These are phyloP conservation scores for Capitulum mitella DNA, from an alignment of 2,888 invertebrate genomes.

Conservation along the genomic window DNA sequence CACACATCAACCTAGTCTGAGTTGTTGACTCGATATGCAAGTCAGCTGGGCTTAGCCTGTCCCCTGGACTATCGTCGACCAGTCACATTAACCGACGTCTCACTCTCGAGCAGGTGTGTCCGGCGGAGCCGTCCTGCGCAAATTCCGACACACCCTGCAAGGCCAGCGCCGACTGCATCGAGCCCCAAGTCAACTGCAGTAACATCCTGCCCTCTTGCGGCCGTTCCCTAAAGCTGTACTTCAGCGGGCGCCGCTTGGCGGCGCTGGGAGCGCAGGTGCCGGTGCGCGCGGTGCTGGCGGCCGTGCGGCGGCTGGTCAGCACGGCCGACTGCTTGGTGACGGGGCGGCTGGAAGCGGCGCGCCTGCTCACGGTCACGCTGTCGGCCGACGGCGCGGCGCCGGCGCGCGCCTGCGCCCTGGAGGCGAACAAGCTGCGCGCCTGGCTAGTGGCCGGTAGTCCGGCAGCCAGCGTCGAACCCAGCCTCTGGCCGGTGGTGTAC, in stretches of 20 bases:
- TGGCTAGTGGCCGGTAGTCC: neutral
- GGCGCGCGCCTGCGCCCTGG: neutral
- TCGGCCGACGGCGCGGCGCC: neutral
- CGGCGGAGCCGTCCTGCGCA: neutral
- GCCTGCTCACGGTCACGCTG: neutral
- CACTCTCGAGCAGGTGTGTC: neutral
- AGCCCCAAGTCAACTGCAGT: neutral
- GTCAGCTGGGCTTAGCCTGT: too few species aligned
- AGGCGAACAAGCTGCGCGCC: neutral
- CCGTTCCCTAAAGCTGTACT: neutral
- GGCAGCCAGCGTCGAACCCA: neutral
- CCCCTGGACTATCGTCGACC: too few species aligned
- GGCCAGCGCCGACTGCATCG: neutral
- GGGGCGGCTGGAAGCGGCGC: neutral
- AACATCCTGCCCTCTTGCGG: neutral
- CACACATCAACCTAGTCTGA: too few species aligned
- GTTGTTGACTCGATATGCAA: too few species aligned
- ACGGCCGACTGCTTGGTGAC: neutral
- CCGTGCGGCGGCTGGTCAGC: neutral
- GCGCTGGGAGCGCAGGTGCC: conserved; percentile 3
- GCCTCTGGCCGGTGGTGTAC: conserved; percentile 11
- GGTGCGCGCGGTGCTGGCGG: neutral
- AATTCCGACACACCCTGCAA: neutral
- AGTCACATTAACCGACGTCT: too few species aligned
- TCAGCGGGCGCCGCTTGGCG: neutral